These are phyloP conservation scores for Meteorus sp. DNA, from an alignment of 1,140 invertebrate genomes.

Conservation along the genomic window DNA sequence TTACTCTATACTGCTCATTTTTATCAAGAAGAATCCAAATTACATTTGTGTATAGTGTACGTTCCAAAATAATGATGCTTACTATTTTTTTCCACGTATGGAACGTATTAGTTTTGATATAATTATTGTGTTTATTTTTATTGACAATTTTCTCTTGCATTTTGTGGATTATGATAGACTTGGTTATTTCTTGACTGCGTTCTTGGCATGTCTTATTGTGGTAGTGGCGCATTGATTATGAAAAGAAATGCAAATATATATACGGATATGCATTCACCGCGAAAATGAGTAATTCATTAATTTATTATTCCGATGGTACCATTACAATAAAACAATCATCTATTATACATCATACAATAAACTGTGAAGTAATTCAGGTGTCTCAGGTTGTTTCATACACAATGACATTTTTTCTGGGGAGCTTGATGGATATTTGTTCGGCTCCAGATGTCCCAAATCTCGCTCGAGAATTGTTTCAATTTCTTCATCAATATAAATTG, in stretches of 20 bases:
- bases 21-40: not conserved
- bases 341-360: conserved; percentile 49
- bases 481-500: conserved; percentile 48
- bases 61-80: conserved; percentile 7
- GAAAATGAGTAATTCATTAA: too few relatives aligned
- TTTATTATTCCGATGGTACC: too few relatives aligned
- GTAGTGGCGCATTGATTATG: conserved; percentile 13
- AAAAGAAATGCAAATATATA: not conserved
- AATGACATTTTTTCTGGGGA: conserved; percentile 43
- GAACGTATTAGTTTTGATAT: not conserved
- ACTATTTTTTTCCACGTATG: not conserved
- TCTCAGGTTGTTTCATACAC: conserved; percentile 51
- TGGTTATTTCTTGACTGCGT: conserved; percentile 3
- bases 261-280: conserved; percentile 1
- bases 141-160: not conserved
- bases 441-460: conserved; percentile 42
- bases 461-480: conserved; percentile 51
- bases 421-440: conserved; percentile 40
- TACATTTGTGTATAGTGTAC: not conserved
- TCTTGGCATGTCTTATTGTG: not conserved
- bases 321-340: too few relatives aligned
- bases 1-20: not conserved
- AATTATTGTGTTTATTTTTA: not conserved
- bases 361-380: conserved; percentile 50
- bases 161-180: too few relatives aligned